Evolutionary conservation across 2,113 vertebrate species (phyloP).

Genomic region (Corythornis cristatus): DNA sequence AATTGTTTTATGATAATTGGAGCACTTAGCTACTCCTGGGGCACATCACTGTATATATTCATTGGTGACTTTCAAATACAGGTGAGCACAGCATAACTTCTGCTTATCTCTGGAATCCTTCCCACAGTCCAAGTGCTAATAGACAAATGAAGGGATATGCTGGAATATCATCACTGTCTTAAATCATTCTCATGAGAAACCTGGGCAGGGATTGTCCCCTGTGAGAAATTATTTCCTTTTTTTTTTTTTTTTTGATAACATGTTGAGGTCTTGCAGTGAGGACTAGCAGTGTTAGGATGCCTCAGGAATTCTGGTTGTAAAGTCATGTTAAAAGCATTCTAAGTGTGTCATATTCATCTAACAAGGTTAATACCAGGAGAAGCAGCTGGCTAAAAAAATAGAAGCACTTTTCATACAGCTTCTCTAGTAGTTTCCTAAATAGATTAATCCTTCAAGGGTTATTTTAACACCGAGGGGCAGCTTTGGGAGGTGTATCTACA

Average conservation of each 20-base stretch:
- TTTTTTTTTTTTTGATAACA: neutral
- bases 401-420: neutral
- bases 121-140: neutral
- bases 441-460: neutral
- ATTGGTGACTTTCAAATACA: slow-evolving; percentile 16
- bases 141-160: neutral
- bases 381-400: neutral
- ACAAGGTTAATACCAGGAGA: neutral
- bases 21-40: neutral
- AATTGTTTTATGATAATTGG: slow-evolving; percentile 20
- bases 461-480: neutral
- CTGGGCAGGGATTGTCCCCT: neutral
- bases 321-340: neutral
- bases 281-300: rapidly evolving
- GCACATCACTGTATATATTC: neutral
- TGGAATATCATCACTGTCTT: neutral
- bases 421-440: neutral
- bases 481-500: neutral
- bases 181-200: neutral
- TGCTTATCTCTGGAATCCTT: neutral
- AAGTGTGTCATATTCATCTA: neutral
- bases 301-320: neutral
- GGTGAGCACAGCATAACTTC: neutral
- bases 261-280: neutral
- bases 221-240: neutral